Base-by-base conservation (phyloP, 2,797 vertebrate species). In the Leuciscus waleckii region DNA sequence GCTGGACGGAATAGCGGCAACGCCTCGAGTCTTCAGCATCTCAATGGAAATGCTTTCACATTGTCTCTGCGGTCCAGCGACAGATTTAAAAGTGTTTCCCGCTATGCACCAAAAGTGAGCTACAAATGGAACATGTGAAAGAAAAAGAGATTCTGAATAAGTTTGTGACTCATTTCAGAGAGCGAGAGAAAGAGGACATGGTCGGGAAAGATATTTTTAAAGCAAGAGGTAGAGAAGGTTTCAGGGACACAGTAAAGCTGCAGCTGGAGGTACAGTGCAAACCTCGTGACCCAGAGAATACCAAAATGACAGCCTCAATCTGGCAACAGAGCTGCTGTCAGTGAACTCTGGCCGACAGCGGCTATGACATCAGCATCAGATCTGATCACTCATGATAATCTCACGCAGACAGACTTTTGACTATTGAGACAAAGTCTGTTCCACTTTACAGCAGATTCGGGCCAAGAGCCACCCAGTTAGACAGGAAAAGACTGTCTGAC, bases 291-390 rank as follows among this genome's bases (percentile, higher is more conserved):
- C 39, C 39, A 63, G 19, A 79, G 67, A 43, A 41, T 29, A 79
- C 16, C 39, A 54, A 70, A 43, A 68, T 46, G 14, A 70, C 67
- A 63, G 67, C 49, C n/a, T 17, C 51, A 84, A 79, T 79, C 56
- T 74, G 70, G 70, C 39, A 83, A 75, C 61, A 65, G 68, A 73
- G 54, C n/a, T 78, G 67, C 29, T 49, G 56, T 83, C 70, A 65
- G 68, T 49, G 56, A 80, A 73, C 56, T 85, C 76, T 49, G 68
- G 77, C 76, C 39, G 21, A 79, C 21, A 71, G 41, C 76, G 35
- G 37, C 26, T 56, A 35, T 58, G 23, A 78, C 43, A 65, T 80
- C 76, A 54, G 41, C n/a, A 82, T 90, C 77, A 81, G 81, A 89
- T 88, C 86, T 81, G 87, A 54, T 79, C 39, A 49, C 61, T 81